Conservation (phyloP, 2,113 vertebrate species). For the Rallus limicola region DNA sequence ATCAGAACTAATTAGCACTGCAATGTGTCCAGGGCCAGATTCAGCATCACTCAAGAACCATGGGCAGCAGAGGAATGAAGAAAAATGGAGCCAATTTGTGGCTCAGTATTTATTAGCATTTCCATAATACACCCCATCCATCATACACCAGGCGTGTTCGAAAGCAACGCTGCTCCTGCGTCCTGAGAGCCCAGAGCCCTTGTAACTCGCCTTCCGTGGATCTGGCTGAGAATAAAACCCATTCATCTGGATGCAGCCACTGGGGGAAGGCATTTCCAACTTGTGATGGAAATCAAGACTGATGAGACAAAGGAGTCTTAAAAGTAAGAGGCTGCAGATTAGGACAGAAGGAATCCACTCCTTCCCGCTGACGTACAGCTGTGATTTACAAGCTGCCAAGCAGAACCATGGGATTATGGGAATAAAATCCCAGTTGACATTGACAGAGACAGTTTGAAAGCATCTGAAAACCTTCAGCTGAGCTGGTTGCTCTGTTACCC, state of each 20-base stretch:
- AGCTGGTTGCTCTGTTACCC: neutral
- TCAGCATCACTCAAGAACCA: neutral
- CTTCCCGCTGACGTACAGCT: neutral
- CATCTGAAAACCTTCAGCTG: neutral
- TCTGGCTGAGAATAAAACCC: neutral
- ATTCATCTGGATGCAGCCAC: neutral
- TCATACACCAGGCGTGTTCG: neutral
- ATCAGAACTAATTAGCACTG: neutral
- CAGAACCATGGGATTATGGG: neutral
- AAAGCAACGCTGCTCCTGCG: neutral
- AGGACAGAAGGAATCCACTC: neutral
- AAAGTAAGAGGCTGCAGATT: neutral
- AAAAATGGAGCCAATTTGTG: constrained; percentile 63
- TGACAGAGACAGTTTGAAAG: neutral
- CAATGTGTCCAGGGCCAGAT: constrained; percentile 4
- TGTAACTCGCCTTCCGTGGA: neutral
- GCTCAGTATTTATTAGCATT: constrained; percentile 61
- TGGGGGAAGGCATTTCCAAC: neutral
- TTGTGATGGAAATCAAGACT: neutral
- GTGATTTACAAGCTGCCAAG: neutral
- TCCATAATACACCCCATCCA: constrained; percentile 57
- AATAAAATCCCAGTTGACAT: neutral
- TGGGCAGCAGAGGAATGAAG: constrained; percentile 61
- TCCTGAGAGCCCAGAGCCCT: neutral
- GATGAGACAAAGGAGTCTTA: neutral